phyloP scores from a whole-genome alignment of 2,888 invertebrate genomes.

The Emmelina monodactyla region DNA sequence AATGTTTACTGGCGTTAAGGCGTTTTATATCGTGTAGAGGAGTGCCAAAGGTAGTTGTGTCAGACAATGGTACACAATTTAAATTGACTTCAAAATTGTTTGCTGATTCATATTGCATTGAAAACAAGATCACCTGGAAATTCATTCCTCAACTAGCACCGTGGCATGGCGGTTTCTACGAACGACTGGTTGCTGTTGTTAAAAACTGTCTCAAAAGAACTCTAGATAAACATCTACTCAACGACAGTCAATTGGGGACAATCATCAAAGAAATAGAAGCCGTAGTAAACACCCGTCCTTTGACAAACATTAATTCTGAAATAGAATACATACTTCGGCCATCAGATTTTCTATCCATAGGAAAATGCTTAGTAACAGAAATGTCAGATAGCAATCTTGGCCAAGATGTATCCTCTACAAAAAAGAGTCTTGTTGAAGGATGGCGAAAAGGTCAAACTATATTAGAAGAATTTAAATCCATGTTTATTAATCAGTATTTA shows the following conservation, averaged over 20 bases:
- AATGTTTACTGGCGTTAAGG: slow-evolving; percentile 15
- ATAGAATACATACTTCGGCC: slow-evolving; percentile 5
- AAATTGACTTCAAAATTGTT: slow-evolving; percentile 14
- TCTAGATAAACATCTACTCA: slow-evolving; percentile 6
- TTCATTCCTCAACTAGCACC: slow-evolving; percentile 14
- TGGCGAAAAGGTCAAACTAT: slow-evolving; percentile 5
- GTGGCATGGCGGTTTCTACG: slow-evolving; percentile 15
- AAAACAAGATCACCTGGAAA: slow-evolving; percentile 8
- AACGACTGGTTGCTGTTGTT: slow-evolving; percentile 12
- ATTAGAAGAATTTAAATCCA: slow-evolving; percentile 4
- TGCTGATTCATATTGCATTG: background rate
- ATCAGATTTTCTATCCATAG: slow-evolving; percentile 2
- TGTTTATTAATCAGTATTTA: slow-evolving; percentile 5
- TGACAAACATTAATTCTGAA: slow-evolving; percentile 6
- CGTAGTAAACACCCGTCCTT: slow-evolving; percentile 7
- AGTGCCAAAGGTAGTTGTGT: slow-evolving; percentile 3
- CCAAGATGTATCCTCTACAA: background rate
- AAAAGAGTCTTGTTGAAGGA: slow-evolving; percentile 1
- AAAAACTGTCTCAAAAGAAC: slow-evolving; percentile 10
- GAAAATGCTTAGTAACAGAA: background rate
- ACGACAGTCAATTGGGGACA: slow-evolving; percentile 4
- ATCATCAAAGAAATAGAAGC: slow-evolving; percentile 10
- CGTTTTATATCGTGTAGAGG: slow-evolving; percentile 8
- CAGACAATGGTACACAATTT: slow-evolving; percentile 17
- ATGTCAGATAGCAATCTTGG: background rate